A percentile compares a stretch with the other conserved stretches of the same genome.
Evolutionary conservation across 2,888 invertebrate genomes (phyloP).

Genomic region (Buathra laborator): DNA sequence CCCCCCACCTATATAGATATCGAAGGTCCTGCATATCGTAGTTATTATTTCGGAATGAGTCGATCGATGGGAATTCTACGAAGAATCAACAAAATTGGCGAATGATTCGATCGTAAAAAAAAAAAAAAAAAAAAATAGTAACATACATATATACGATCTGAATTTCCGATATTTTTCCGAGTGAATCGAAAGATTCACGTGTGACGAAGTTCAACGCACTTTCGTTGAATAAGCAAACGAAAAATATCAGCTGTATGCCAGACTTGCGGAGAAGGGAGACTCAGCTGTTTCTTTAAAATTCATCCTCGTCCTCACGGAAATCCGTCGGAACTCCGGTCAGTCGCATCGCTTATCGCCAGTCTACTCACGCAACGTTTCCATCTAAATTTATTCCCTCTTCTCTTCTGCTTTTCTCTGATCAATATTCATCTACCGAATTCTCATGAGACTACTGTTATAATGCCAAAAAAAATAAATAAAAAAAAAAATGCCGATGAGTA

Average conservation of each 20-base stretch:
- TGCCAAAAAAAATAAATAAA: constrained; percentile 8
- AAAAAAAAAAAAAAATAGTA: background rate
- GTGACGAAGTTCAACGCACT: constrained; percentile 56
- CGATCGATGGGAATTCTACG: background rate
- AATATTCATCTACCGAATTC: constrained; percentile 58
- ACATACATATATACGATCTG: background rate
- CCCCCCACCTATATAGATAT: no score
- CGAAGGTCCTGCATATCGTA: background rate
- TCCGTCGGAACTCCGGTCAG: constrained; percentile 75
- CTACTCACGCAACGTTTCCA: constrained; percentile 48
- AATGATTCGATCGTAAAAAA: background rate
- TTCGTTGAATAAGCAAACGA: constrained; percentile 21
- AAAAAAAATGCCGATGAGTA: background rate
- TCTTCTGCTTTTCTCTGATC: constrained; percentile 53
- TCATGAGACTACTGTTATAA: constrained; percentile 46
- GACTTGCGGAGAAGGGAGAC: constrained; percentile 67
- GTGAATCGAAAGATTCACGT: background rate
- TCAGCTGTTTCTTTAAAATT: constrained; percentile 79
- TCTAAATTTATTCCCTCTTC: constrained; percentile 47
- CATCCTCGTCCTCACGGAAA: constrained; percentile 77
- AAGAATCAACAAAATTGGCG: background rate
- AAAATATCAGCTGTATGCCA: constrained; percentile 44
- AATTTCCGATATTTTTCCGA: background rate
- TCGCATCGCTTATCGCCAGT: constrained; percentile 65
- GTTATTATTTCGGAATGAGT: background rate